Evolutionary conservation across 2,888 invertebrate genomes (phyloP).

Genomic region (Sarcophaga caerulescens): DNA sequence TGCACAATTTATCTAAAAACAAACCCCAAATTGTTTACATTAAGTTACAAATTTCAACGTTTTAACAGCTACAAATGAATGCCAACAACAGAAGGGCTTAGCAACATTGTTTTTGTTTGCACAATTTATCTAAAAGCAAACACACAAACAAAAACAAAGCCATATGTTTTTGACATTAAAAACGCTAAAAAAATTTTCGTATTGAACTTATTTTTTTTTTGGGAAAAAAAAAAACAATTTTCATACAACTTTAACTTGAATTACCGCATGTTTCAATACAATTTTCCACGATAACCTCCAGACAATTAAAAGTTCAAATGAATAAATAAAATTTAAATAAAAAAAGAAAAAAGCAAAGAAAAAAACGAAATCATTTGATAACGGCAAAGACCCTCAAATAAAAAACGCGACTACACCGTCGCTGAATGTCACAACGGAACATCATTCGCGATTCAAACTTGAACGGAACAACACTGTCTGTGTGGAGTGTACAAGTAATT

Average conservation of each 20-base stretch:
- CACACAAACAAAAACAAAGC: not conserved
- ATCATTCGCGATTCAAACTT: conserved; percentile 61
- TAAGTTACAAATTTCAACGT: too few relatives aligned
- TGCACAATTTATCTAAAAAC: not conserved
- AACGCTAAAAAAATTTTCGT: not conserved
- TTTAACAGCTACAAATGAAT: not conserved
- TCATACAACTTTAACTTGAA: conserved; percentile 36
- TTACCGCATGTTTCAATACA: conserved; percentile 49
- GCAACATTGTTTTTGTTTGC: not conserved
- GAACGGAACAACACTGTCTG: conserved; percentile 33
- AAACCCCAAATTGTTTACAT: too few relatives aligned
- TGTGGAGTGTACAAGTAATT: conserved; percentile 54
- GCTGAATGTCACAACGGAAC: conserved; percentile 52
- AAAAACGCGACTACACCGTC: conserved; percentile 52
- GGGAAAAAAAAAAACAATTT: conserved; percentile 36
- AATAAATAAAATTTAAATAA: not conserved
- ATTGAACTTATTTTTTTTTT: too few relatives aligned
- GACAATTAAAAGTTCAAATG: conserved; percentile 45
- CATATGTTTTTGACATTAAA: conserved; percentile 21
- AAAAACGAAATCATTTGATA: conserved; percentile 70
- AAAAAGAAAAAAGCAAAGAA: too few relatives aligned
- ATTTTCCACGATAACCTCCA: conserved; percentile 55
- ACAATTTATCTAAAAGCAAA: not conserved
- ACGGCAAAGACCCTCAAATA: conserved; percentile 64
- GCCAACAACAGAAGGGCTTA: not conserved